Percentiles rank a stretch among this genome's conserved stretches.
These are phyloP conservation scores for Nannoperca australis DNA, from an alignment of 2,797 vertebrate genomes.

Conservation along the genomic window DNA sequence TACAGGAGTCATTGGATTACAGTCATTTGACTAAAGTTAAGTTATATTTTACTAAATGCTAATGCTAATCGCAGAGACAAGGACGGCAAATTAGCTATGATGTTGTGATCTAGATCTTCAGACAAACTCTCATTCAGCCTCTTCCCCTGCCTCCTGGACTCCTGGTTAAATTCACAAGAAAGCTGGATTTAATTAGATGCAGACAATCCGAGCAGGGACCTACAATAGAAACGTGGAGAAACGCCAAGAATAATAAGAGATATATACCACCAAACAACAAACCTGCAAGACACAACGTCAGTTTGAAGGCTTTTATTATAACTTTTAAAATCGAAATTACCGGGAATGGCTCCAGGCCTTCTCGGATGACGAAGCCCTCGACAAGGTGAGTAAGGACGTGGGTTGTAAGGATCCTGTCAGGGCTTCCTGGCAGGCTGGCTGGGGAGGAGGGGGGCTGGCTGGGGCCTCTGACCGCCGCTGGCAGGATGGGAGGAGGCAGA, in stretches of 20 bases:
- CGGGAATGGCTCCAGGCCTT: constrained; percentile 93
- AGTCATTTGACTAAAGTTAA: neutral
- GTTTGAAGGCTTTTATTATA: neutral
- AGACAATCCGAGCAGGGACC: too few relatives aligned
- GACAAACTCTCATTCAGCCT: too few relatives aligned
- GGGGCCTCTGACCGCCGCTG: constrained; percentile 85
- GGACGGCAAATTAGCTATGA: too few relatives aligned
- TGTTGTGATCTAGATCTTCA: too few relatives aligned
- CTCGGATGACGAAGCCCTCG: constrained; percentile 95
- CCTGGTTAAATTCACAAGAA: too few relatives aligned
- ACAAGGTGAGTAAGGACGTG: constrained; percentile 94
- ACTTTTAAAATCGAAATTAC: constrained; percentile 64
- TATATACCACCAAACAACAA: neutral
- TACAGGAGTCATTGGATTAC: neutral
- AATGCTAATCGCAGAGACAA: neutral
- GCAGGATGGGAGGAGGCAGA: constrained; percentile 72
- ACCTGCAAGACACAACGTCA: neutral
- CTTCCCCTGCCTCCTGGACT: too few relatives aligned
- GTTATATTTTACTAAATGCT: neutral
- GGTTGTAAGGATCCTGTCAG: constrained; percentile 89
- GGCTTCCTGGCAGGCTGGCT: constrained; percentile 80
- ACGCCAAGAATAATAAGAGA: neutral
- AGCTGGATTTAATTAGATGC: too few relatives aligned
- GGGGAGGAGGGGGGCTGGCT: constrained; percentile 84
- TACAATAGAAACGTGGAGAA: too few relatives aligned